These are phyloP conservation scores for Zaprionus davidi DNA, from an alignment of 1,140 invertebrate species.

Conservation along the genomic window DNA sequence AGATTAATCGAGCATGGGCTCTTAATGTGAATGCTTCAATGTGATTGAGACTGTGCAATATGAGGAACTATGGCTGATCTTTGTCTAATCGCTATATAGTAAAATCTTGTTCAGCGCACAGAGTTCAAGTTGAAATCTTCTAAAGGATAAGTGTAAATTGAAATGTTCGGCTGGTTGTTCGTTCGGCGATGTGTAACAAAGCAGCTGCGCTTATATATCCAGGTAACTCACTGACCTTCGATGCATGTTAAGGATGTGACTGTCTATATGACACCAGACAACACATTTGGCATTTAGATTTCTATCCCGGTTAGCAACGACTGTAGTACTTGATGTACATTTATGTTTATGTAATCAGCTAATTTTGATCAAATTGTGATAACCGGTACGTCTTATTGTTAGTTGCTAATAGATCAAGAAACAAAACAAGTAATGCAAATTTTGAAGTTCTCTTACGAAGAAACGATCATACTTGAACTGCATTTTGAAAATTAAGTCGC, in stretches of 20 bases:
- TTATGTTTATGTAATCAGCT: neutral
- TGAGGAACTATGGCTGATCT: constrained; percentile 8
- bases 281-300: neutral
- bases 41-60: constrained; percentile 12
- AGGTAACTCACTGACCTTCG: neutral
- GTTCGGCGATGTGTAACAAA: constrained; percentile 78
- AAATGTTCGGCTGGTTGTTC: constrained; percentile 61
- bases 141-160: constrained; percentile 1
- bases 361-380: neutral
- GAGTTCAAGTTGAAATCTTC: neutral
- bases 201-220: constrained; percentile 59
- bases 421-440: too few relatives aligned
- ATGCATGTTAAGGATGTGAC: neutral
- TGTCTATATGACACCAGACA: neutral
- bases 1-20: neutral
- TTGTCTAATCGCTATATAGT: constrained; percentile 2
- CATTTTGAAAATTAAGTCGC: neutral
- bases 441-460: too few relatives aligned
- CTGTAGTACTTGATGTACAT: neutral
- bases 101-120: neutral
- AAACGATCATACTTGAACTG: too few relatives aligned
- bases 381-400: neutral
- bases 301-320: neutral
- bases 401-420: neutral
- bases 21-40: neutral